Base-by-base conservation (phyloP, 1,140 invertebrate species). In the Cydia fagiglandana region DNA sequence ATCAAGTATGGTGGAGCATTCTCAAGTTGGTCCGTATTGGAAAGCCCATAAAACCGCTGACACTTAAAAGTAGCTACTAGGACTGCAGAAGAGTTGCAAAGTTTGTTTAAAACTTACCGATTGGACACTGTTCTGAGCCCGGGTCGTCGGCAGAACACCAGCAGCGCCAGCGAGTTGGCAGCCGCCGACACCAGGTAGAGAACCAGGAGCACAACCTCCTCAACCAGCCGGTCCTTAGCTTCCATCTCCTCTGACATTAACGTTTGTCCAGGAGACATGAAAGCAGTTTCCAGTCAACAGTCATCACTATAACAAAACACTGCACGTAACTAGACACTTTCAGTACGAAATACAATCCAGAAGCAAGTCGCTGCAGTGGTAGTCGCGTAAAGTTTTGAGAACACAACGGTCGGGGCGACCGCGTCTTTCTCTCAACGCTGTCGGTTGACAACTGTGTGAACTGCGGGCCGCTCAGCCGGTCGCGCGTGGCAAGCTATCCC, bases 101-200 rank as follows among this genome's bases (percentile, higher is more conserved):
- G 34, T 45, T 41, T 41, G n/a, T 4, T 9, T 56, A 56, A 64
- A 80, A 87, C 91, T 88, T 84, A 93, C 93, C 92, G 86, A 88
- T 93, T 93, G 50, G 93, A 93, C 77, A 93, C 91, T 82, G 93
- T 93, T 80, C 93, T 91, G 64, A 93, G 85, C 70, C 90, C 90
- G 24, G 93, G 92, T 79, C 92, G 88, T 76, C 89, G 78, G 83
- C 88, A 92, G 85, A 93, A 93, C 47, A 93, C 92, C 76, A 93
- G 82, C 64, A 93, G 83, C 28, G 93, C 88, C 79, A 93, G 81
- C 47, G 90, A 91, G 79, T 93, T 93, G 75, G 90, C 91, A 77
- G 88, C 91, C 38, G 91, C 86, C 24, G 92, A 92, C 61, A 93
- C 85, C 79, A 93, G 80, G 79, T 93, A 92, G 75, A 93, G 81